phyloP scores from a whole-genome alignment of 2,797 vertebrate genomes.

The Erethizon dorsatum region DNA sequence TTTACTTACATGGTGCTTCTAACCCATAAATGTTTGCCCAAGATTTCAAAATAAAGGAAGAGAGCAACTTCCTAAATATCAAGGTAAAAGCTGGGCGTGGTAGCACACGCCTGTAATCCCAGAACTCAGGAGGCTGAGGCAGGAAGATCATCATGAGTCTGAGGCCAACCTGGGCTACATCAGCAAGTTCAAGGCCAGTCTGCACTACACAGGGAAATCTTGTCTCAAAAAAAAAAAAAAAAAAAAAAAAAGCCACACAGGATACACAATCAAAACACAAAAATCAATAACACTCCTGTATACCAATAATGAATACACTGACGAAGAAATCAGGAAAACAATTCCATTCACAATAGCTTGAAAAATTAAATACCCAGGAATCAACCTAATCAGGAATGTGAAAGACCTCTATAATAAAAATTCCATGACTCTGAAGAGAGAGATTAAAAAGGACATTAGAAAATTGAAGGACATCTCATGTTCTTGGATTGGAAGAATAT shows the following conservation, averaged over 20 bases:
- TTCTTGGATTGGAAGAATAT: background rate
- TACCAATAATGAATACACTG: background rate
- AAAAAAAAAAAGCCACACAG: background rate
- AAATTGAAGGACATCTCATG: background rate
- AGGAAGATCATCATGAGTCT: background rate
- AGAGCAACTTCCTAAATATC: background rate
- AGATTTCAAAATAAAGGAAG: constrained; percentile 48
- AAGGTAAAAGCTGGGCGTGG: background rate
- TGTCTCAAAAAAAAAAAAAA: no score
- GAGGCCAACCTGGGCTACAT: background rate
- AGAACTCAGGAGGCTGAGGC: background rate
- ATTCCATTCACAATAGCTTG: background rate
- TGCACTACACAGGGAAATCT: background rate
- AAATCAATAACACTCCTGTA: background rate
- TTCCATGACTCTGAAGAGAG: background rate
- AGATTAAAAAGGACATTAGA: background rate
- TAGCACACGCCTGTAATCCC: background rate
- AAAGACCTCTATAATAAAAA: background rate
- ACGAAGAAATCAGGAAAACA: background rate
- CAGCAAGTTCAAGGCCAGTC: background rate
- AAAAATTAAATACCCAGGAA: background rate
- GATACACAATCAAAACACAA: background rate
- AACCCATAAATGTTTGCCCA: background rate
- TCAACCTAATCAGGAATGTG: background rate
- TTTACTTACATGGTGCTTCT: constrained; percentile 32